Percentiles rank a stretch among this genome's conserved stretches.
These are phyloP conservation scores for Solenopsis fugax DNA, from an alignment of 1,140 invertebrate species.

Conservation along the genomic window DNA sequence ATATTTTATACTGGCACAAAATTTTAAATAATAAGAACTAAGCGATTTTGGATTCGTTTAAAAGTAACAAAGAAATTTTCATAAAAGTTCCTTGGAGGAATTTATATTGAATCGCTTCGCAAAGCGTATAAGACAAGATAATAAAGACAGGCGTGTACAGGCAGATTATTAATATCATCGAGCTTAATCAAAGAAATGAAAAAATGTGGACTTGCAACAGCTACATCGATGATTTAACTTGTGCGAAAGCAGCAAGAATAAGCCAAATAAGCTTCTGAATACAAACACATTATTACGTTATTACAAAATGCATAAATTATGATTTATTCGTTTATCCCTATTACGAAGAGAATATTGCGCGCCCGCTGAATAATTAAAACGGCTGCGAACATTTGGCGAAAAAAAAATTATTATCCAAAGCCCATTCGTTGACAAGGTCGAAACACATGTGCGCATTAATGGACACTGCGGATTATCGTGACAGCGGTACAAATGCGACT, in stretches of 20 bases:
- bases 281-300: not conserved
- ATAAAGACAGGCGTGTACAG: not conserved
- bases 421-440: not conserved
- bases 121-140: not conserved
- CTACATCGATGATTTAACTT: not conserved
- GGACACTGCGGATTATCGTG: conserved; percentile 28
- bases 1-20: not conserved
- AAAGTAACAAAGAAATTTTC: not conserved
- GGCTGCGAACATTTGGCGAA: not conserved
- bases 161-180: not conserved
- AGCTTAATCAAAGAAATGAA: conserved; percentile 5
- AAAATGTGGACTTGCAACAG: not conserved
- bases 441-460: conserved; percentile 40
- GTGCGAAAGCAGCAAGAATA: not conserved
- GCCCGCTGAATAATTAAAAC: conserved; percentile 38
- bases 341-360: not conserved
- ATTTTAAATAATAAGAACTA: conserved; percentile 14
- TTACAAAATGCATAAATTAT: conserved; percentile 24
- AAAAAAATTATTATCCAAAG: conserved; percentile 44
- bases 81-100: not conserved
- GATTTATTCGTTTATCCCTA: conserved; percentile 27
- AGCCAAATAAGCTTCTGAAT: not conserved
- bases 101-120: not conserved
- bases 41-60: not conserved
- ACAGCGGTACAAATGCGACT: conserved; percentile 46